Evolutionary conservation across 2,113 vertebrate species (phyloP).

Genomic region (Genyomyrus donnyi): DNA sequence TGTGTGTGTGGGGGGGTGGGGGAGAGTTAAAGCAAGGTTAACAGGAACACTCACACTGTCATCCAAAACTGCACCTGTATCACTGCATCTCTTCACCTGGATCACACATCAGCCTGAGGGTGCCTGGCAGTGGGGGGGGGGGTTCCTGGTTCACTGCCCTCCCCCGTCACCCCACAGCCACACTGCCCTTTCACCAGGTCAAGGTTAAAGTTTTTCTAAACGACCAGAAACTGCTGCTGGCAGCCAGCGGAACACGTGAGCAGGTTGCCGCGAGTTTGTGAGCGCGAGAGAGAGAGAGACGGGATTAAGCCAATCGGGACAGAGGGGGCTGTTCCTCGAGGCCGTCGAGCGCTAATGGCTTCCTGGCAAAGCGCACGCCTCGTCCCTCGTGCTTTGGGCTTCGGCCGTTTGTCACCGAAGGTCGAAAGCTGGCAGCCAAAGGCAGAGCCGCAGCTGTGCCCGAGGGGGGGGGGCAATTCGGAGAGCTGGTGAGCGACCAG

Average conservation of each 20-base stretch:
- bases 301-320: conserved; percentile 28
- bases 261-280: not conserved
- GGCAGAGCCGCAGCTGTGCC: conserved; percentile 7
- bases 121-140: not conserved
- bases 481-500: not conserved
- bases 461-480: not conserved
- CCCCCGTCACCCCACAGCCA: not conserved
- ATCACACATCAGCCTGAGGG: not conserved
- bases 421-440: conserved; percentile 19
- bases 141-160: not conserved
- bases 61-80: not conserved
- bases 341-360: conserved; percentile 31
- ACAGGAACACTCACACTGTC: conserved; percentile 17
- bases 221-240: not conserved
- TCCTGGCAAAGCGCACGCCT: conserved; percentile 32
- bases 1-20: not conserved
- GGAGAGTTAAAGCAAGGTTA: conserved; percentile 30
- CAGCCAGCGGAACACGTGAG: not conserved
- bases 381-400: conserved; percentile 29
- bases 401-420: conserved; percentile 27
- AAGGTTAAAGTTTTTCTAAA: not conserved
- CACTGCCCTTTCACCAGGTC: not conserved
- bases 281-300: conserved; percentile 11
- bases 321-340: conserved; percentile 13
- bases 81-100: not conserved